A percentile compares a stretch with the other conserved stretches of the same genome.
phyloP scores from a whole-genome alignment of 1,140 invertebrate genomes.

The Drosophila pectinifera region DNA sequence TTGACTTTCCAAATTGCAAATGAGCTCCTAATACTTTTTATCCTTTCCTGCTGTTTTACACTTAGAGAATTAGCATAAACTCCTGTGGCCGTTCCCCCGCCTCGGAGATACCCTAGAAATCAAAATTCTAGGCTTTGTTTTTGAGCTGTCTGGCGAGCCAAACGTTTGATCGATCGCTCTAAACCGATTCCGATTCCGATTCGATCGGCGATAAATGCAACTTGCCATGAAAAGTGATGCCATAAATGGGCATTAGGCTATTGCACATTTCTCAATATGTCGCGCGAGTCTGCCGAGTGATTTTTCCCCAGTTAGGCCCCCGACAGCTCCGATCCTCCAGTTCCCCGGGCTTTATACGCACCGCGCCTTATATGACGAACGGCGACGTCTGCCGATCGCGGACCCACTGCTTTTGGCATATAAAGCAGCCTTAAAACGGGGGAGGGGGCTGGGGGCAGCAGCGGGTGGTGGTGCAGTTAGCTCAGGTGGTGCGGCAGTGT shows the following conservation, averaged over 20 bases:
- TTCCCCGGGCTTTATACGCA: constrained; percentile 77
- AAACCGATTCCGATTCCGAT: constrained; percentile 56
- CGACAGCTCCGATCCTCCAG: constrained; percentile 4
- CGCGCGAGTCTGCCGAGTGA: constrained; percentile 77
- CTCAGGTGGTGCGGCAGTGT: constrained; percentile 19
- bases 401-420: constrained; percentile 67
- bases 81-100: neutral
- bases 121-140: constrained; percentile 22
- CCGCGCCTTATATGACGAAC: constrained; percentile 77
- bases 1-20: neutral
- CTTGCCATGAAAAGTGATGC: constrained; percentile 83
- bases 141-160: constrained; percentile 23
- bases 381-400: constrained; percentile 61
- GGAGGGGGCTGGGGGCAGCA: neutral
- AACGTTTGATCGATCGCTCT: constrained; percentile 62
- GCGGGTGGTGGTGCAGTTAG: constrained; percentile 4
- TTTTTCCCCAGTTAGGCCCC: constrained; percentile 62
- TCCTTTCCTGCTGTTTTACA: neutral
- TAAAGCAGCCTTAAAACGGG: constrained; percentile 57
- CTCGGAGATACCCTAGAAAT: neutral
- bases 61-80: constrained; percentile 18
- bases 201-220: constrained; percentile 79
- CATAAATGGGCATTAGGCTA: constrained; percentile 84
- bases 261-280: constrained; percentile 85
- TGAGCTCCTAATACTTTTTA: neutral